Evolutionary conservation across 2,797 vertebrate genomes (phyloP).

Genomic region (Echeneis naucrates): DNA sequence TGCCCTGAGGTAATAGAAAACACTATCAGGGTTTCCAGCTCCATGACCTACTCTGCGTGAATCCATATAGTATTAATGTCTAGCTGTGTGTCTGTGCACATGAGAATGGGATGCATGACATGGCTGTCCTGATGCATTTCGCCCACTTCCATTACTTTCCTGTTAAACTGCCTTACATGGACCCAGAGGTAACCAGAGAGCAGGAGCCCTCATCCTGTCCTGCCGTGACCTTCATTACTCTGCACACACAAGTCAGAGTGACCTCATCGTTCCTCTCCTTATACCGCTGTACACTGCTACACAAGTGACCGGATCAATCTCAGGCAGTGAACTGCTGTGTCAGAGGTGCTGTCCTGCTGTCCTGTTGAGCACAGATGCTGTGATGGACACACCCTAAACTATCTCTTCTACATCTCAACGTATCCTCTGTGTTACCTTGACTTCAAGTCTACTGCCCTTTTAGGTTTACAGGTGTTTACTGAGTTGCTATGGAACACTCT

Average conservation of each 20-base stretch:
- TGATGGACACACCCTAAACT: background rate
- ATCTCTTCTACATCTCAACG: background rate
- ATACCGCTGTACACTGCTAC: background rate
- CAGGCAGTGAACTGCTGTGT: background rate
- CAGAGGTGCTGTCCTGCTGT: background rate
- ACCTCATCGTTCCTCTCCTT: constrained; percentile 25
- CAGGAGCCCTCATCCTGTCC: constrained; percentile 8
- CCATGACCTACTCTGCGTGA: constrained; percentile 21
- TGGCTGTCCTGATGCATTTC: constrained; percentile 27
- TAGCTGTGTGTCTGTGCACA: constrained; percentile 14
- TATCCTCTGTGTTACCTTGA: background rate
- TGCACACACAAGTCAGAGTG: background rate
- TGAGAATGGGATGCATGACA: constrained; percentile 6
- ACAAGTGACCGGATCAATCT: constrained; percentile 11
- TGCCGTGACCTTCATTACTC: constrained; percentile 31
- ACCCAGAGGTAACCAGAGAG: constrained; percentile 39
- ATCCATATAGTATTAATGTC: background rate
- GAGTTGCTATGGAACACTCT: constrained; percentile 9
- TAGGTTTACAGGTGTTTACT: background rate
- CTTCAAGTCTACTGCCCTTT: background rate
- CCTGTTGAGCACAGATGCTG: background rate
- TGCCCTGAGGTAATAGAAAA: constrained; percentile 50
- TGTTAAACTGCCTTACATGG: constrained; percentile 52
- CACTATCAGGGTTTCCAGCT: constrained; percentile 52
- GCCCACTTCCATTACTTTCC: constrained; percentile 42